These are phyloP conservation scores for Rafetus swinhoei DNA, from an alignment of 2,113 vertebrate species.

Conservation along the genomic window DNA sequence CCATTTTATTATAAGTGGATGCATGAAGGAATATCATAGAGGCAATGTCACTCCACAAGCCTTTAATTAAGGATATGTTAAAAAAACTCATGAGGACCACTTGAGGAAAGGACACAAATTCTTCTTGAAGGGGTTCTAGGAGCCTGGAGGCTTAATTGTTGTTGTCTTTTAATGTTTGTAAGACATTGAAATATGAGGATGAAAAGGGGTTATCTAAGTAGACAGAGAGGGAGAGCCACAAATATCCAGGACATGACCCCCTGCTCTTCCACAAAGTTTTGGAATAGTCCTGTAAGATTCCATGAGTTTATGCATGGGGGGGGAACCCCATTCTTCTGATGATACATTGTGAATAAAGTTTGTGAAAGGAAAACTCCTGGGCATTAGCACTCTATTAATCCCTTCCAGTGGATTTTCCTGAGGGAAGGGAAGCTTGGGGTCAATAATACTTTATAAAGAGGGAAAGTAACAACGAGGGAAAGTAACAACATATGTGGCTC, in stretches of 20 bases:
- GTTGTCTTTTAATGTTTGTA: neutral
- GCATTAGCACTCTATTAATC: neutral
- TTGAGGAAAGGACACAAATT: neutral
- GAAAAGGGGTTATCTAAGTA: neutral
- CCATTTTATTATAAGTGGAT: neutral
- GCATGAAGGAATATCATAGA: rapidly evolving
- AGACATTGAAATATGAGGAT: neutral
- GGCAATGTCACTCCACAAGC: neutral
- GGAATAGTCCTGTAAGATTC: neutral
- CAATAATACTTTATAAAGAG: neutral
- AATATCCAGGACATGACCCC: rapidly evolving
- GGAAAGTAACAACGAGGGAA: neutral
- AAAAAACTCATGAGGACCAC: neutral
- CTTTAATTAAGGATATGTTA: neutral
- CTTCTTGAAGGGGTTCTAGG: neutral
- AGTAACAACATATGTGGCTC: neutral
- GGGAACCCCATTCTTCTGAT: neutral
- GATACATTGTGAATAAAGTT: neutral
- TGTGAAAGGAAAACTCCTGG: neutral
- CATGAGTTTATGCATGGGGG: neutral
- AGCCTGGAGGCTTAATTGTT: neutral
- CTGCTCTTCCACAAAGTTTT: too few relatives aligned
- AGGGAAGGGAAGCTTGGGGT: neutral
- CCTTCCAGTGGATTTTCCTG: neutral
- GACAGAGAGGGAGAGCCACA: neutral